These are phyloP conservation scores for Odontamblyopus rebecca DNA, from an alignment of 2,797 vertebrate genomes.

Conservation along the genomic window DNA sequence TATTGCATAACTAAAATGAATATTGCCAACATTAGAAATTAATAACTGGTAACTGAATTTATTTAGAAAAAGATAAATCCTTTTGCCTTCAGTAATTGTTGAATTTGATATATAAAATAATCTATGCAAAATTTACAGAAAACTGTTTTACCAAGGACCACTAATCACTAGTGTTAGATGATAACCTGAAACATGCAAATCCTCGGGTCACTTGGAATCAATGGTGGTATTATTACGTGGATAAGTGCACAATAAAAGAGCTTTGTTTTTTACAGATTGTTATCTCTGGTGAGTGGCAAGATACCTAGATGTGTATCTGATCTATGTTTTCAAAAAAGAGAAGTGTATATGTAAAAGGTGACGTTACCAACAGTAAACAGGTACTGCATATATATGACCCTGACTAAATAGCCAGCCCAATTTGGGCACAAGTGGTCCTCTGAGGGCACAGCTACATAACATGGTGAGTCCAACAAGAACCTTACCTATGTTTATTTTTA, in stretches of 20 bases:
- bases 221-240: constrained; percentile 58
- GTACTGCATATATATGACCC: constrained; percentile 64
- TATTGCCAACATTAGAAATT: no score
- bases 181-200: constrained; percentile 71
- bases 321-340: constrained; percentile 76
- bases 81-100: background rate
- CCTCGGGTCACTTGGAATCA: constrained; percentile 33
- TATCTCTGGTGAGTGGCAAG: constrained; percentile 44
- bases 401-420: constrained; percentile 41
- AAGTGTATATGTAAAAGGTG: constrained; percentile 64
- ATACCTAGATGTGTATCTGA: constrained; percentile 60
- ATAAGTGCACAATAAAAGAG: constrained; percentile 50
- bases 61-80: background rate
- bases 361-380: constrained; percentile 54
- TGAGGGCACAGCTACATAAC: constrained; percentile 56
- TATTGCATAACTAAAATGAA: no score
- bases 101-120: background rate
- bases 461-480: constrained; percentile 83
- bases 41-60: no score
- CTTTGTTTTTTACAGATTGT: constrained; percentile 60
- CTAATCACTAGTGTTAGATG: constrained; percentile 19
- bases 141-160: constrained; percentile 22
- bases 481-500: background rate
- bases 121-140: constrained; percentile 19
- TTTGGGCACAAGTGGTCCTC: constrained; percentile 39